Percentiles rank a stretch among this genome's conserved stretches.
phyloP scores from a whole-genome alignment of 2,888 invertebrate species.

The Scaptomyza caliginosa region DNA sequence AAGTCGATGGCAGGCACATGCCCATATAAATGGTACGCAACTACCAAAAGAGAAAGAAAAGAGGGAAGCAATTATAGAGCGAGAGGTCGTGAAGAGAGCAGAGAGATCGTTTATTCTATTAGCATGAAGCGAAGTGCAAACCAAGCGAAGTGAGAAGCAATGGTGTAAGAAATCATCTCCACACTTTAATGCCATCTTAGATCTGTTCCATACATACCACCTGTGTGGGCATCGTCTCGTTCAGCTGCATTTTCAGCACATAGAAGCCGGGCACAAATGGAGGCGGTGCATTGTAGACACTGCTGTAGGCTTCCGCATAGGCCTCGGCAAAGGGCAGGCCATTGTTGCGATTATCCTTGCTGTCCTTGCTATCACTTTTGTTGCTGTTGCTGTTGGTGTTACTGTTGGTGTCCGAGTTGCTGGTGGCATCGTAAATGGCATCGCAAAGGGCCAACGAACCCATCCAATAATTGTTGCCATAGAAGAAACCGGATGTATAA shows the following conservation, averaged over 20 bases:
- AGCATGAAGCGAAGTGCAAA: neutral
- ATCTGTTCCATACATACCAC: constrained; percentile 71
- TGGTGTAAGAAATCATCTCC: neutral
- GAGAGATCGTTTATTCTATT: neutral
- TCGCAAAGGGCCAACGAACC: constrained; percentile 90
- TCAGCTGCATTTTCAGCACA: constrained; percentile 86
- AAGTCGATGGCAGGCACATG: constrained; percentile 89
- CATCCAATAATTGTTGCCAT: constrained; percentile 93
- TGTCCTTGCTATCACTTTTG: constrained; percentile 4
- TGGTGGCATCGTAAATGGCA: constrained; percentile 85
- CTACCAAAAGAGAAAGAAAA: constrained; percentile 83
- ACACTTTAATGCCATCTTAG: neutral
- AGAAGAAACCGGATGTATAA: constrained; percentile 91
- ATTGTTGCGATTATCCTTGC: constrained; percentile 56
- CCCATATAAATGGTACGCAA: constrained; percentile 90
- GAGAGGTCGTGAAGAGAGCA: too few relatives aligned
- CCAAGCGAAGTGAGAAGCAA: neutral
- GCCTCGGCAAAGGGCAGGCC: constrained; percentile 82
- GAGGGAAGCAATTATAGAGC: too few relatives aligned
- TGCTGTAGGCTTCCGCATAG: constrained; percentile 74
- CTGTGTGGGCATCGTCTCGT: constrained; percentile 81
- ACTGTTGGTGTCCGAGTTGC: constrained; percentile 22
- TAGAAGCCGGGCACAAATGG: constrained; percentile 89
- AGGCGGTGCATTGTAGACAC: constrained; percentile 84
- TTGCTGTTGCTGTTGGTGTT: constrained; percentile 16